Conservation (phyloP, 2,113 vertebrate genomes). For the Saccopteryx leptura region DNA sequence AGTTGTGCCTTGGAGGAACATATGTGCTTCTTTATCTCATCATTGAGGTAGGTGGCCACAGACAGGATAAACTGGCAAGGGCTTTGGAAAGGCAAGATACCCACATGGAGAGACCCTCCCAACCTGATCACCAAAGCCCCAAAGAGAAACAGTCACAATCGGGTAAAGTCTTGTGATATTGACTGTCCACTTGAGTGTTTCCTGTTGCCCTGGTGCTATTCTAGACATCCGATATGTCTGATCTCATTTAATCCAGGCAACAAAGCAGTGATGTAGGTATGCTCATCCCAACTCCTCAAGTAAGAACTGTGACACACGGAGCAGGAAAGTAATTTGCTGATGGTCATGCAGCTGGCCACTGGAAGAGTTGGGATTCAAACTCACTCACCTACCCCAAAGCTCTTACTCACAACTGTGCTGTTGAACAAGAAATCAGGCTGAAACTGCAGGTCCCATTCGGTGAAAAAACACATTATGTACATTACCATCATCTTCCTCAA, state of each 20-base stretch:
- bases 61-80: neutral
- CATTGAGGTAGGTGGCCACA: neutral
- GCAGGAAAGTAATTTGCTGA: neutral
- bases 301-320: neutral
- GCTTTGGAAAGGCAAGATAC: neutral
- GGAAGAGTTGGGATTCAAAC: neutral
- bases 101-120: neutral
- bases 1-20: neutral
- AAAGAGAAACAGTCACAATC: neutral
- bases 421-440: neutral
- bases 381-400: neutral
- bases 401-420: neutral
- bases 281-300: neutral
- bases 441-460: neutral
- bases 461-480: neutral
- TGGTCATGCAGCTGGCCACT: neutral
- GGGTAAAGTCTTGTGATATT: neutral
- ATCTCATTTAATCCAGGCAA: neutral
- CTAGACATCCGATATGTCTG: neutral
- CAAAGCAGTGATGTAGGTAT: neutral
- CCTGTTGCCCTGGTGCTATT: neutral
- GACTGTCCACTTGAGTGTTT: neutral
- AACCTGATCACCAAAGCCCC: neutral
- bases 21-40: neutral
- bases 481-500: conserved; percentile 1